A percentile compares a stretch with the other conserved stretches of the same genome.
Evolutionary conservation across 2,113 vertebrate species (phyloP).

Genomic region (Hyaena hyaena): DNA sequence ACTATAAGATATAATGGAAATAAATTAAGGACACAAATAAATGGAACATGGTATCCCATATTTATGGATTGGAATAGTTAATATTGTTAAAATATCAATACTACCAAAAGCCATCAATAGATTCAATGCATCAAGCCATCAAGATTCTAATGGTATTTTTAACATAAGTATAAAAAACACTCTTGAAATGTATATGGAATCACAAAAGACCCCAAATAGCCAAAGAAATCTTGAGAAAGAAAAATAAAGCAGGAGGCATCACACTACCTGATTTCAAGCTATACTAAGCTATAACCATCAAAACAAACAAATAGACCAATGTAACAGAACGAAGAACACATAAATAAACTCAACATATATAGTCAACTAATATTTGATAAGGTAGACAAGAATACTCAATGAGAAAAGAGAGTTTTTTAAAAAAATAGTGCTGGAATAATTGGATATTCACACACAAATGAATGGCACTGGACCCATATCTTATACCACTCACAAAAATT

Average conservation of each 20-base stretch:
- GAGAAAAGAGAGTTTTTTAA: neutral
- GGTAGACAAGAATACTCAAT: neutral
- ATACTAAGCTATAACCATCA: neutral
- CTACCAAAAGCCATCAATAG: neutral
- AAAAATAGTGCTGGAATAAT: neutral
- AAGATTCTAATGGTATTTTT: neutral
- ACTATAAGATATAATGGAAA: neutral
- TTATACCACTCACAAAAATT: neutral
- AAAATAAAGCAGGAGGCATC: neutral
- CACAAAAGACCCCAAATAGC: neutral
- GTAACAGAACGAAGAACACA: neutral
- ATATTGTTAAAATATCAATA: neutral
- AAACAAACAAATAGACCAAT: neutral
- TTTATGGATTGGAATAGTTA: neutral
- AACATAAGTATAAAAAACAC: neutral
- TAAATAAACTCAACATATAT: neutral
- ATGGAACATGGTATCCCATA: neutral
- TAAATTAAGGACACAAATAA: neutral
- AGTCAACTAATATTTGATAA: neutral
- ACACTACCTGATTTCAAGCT: neutral
- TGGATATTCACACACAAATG: neutral
- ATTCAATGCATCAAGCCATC: neutral
- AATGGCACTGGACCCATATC: neutral
- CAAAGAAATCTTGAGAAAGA: neutral
- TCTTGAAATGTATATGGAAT: neutral